Percentiles rank a stretch among this genome's conserved stretches.
phyloP scores from a whole-genome alignment of 2,888 invertebrate genomes.

The Patella ulyssiponensis region DNA sequence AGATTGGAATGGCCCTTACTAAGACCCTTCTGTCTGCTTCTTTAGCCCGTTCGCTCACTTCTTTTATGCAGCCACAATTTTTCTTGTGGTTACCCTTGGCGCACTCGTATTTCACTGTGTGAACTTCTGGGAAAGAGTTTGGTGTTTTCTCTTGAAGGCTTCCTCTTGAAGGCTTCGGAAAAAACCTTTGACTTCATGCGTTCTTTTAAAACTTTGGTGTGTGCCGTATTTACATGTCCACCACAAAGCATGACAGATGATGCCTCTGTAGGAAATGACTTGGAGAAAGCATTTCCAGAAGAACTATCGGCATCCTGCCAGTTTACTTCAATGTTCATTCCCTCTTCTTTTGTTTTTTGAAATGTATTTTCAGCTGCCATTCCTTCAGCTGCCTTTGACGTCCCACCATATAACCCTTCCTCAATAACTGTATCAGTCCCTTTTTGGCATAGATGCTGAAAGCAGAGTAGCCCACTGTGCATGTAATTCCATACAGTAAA shows the following conservation, averaged over 20 bases:
- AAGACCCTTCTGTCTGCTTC: not conserved
- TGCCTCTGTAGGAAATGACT: not conserved
- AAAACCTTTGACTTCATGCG: not conserved
- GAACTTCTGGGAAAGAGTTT: not conserved
- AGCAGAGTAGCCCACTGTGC: not conserved
- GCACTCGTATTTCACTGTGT: not conserved
- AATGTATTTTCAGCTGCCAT: not conserved
- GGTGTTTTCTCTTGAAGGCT: not conserved
- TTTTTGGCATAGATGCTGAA: not conserved
- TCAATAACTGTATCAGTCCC: not conserved
- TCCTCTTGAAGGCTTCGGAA: not conserved
- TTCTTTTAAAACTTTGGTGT: not conserved
- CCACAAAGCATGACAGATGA: not conserved
- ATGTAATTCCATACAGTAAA: not conserved
- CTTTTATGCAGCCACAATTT: not conserved
- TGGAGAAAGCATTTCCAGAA: not conserved
- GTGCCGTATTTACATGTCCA: not conserved
- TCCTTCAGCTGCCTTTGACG: not conserved
- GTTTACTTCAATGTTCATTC: not conserved
- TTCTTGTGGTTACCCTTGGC: not conserved
- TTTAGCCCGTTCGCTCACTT: not conserved
- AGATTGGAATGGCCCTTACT: not conserved
- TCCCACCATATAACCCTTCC: not conserved
- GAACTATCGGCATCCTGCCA: not conserved
- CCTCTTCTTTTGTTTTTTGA: not conserved